Base-by-base conservation (phyloP, 2,113 vertebrate genomes). In the Shinisaurus crocodilurus region DNA sequence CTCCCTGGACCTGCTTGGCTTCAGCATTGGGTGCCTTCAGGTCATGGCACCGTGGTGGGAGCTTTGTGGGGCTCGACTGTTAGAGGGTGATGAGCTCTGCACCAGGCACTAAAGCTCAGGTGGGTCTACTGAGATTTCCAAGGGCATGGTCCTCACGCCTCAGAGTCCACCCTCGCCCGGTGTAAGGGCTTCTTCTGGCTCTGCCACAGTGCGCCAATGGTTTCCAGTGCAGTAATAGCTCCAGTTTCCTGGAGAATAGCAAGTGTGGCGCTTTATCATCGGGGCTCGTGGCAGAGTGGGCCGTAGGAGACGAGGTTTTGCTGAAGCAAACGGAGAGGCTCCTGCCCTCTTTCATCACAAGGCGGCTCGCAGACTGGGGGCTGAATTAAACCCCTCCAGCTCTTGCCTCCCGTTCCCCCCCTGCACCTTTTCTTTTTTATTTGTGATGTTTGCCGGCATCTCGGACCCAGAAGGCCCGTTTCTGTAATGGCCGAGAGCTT, bases 241-340 rank as follows among this genome's bases (percentile, higher is more conserved):
- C 70, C 0, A 83, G 2, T 81, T 92, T 54, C 75, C 57, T 82
- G 0, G 23, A n/a, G n/a, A 54, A 1, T 63, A 0, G 0, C 76
- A 43, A 9, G 65, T 70, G 40, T 40, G 4, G 54, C 1, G 0
- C n/a, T 92, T 2, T 0, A 0, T 1, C 1, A 1, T 23, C 20
- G 16, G 90, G 87, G 79, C 91, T 74, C 86, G 50, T 87, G 95
- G 29, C 81, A 1, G 87, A 80, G 74, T 27, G 2, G 25, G 9
- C 7, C 18, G 18, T 76, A 76, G 40, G 6, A 40, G 6, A 43
- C 8, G 48, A 81, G 1, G 0, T n/a, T 81, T 81, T 81, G 50
- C 16, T 54, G 79, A 50, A 82, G 29, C 18, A 57, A 57, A 54
- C 25, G 7, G 25, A 27, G 27, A n/a, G 45, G 2, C 50, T 18